Percentiles rank a stretch among this genome's conserved stretches.
phyloP scores from a whole-genome alignment of 2,113 vertebrate genomes.

The Morone saxatilis region DNA sequence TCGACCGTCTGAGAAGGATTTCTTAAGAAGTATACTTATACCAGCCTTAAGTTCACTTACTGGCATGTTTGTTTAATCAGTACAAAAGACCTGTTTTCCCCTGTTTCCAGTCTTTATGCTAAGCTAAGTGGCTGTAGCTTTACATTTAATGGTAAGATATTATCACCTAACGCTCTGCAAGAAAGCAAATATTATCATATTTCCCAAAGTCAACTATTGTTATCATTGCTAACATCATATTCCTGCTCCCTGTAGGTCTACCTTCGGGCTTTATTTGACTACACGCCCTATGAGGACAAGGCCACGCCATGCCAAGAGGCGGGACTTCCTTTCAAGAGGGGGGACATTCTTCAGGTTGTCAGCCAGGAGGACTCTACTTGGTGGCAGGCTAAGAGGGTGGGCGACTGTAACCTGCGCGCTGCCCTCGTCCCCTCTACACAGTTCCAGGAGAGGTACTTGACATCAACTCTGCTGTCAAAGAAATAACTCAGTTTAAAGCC shows the following conservation, averaged over 20 bases:
- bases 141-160: neutral
- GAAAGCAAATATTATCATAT: neutral
- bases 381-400: constrained; percentile 96
- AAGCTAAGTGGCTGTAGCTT: neutral
- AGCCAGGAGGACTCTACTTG: constrained; percentile 94
- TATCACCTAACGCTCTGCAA: neutral
- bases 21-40: too few relatives aligned
- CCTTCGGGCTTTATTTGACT: constrained; percentile 93
- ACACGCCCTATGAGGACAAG: constrained; percentile 93
- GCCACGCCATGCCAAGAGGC: constrained; percentile 97
- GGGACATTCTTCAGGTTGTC: constrained; percentile 94
- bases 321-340: constrained; percentile 90
- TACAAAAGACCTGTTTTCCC: neutral
- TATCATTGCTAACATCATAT: neutral
- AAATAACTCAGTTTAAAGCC: neutral
- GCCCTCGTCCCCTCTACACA: constrained; percentile 94
- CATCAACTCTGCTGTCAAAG: neutral
- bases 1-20: too few relatives aligned
- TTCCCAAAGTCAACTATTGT: neutral
- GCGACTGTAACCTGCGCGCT: constrained; percentile 93
- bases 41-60: neutral
- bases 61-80: neutral
- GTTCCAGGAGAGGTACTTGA: constrained; percentile 92
- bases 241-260: constrained; percentile 85
- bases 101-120: neutral